These are phyloP conservation scores for Drosophila lutescens DNA, from an alignment of 2,888 invertebrate genomes.

Conservation along the genomic window DNA sequence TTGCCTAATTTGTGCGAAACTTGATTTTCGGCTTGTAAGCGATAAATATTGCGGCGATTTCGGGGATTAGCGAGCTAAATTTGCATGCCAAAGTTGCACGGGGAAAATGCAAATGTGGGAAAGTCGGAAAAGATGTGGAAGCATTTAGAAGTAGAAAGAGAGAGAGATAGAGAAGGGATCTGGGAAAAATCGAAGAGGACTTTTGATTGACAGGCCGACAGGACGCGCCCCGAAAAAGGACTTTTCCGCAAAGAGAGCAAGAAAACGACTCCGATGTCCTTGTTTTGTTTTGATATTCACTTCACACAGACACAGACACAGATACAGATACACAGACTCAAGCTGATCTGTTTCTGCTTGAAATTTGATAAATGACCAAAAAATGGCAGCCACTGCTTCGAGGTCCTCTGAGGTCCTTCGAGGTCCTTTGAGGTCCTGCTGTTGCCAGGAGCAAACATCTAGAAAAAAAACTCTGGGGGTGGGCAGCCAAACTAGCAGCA, in stretches of 20 bases:
- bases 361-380: slow-evolving; percentile 77
- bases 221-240: slow-evolving; percentile 69
- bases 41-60: slow-evolving; percentile 62
- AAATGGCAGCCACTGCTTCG: slow-evolving; percentile 28
- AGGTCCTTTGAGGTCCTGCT: slow-evolving; percentile 2
- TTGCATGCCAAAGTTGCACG: slow-evolving; percentile 10
- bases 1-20: slow-evolving; percentile 73
- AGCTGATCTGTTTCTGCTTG: slow-evolving; percentile 70
- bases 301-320: slow-evolving; percentile 49
- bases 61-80: slow-evolving; percentile 55
- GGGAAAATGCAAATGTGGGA: slow-evolving; percentile 43
- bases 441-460: slow-evolving; percentile 13
- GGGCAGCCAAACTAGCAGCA: slow-evolving; percentile 2
- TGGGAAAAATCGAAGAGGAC: slow-evolving; percentile 48
- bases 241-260: slow-evolving; percentile 34
- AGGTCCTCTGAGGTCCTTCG: slow-evolving; percentile 7
- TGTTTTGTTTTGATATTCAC: slow-evolving; percentile 78
- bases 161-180: neutral
- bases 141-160: neutral
- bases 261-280: slow-evolving; percentile 46
- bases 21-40: slow-evolving; percentile 73
- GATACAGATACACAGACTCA: slow-evolving; percentile 4
- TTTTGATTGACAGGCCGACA: slow-evolving; percentile 70
- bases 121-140: slow-evolving; percentile 6
- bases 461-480: slow-evolving; percentile 5